Evolutionary conservation across 1,140 invertebrate species (phyloP).

Genomic region (Grapholita molesta): DNA sequence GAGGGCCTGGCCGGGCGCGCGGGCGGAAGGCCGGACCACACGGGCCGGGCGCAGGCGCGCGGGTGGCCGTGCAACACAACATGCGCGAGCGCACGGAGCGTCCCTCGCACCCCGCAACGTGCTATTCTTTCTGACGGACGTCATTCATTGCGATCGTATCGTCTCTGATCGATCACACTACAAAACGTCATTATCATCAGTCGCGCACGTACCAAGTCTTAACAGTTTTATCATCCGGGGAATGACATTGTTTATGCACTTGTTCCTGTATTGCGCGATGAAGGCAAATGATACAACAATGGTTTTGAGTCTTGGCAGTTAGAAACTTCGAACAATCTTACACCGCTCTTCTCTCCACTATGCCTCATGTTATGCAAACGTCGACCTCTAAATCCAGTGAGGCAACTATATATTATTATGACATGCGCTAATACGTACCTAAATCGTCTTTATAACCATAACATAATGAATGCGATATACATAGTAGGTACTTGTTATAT

Average conservation of each 20-base stretch:
- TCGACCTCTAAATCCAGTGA: background rate
- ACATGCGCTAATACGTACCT: too few relatives aligned
- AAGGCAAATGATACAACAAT: background rate
- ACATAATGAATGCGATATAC: too few relatives aligned
- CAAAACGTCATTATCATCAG: conserved; percentile 68
- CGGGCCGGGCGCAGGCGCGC: conserved; percentile 58
- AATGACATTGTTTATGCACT: background rate
- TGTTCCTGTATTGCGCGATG: background rate
- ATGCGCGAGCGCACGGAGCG: conserved; percentile 60
- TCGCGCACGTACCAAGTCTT: conserved; percentile 58
- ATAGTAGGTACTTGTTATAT: too few relatives aligned
- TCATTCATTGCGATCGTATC: conserved; percentile 66
- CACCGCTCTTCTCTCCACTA: conserved; percentile 1
- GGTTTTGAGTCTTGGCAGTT: background rate
- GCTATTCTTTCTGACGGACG: conserved; percentile 17
- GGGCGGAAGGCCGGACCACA: conserved; percentile 59
- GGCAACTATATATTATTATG: too few relatives aligned
- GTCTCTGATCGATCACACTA: conserved; percentile 62
- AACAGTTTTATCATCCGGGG: conserved; percentile 26
- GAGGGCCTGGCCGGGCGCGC: conserved; percentile 50
- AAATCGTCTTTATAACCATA: too few relatives aligned
- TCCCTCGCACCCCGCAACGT: conserved; percentile 45
- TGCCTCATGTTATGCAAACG: background rate
- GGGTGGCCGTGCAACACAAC: conserved; percentile 66
- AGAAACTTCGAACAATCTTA: conserved; percentile 24